A percentile compares a stretch with the other conserved stretches of the same genome.
phyloP scores from a whole-genome alignment of 2,113 vertebrate genomes.

The Panthera tigris region DNA sequence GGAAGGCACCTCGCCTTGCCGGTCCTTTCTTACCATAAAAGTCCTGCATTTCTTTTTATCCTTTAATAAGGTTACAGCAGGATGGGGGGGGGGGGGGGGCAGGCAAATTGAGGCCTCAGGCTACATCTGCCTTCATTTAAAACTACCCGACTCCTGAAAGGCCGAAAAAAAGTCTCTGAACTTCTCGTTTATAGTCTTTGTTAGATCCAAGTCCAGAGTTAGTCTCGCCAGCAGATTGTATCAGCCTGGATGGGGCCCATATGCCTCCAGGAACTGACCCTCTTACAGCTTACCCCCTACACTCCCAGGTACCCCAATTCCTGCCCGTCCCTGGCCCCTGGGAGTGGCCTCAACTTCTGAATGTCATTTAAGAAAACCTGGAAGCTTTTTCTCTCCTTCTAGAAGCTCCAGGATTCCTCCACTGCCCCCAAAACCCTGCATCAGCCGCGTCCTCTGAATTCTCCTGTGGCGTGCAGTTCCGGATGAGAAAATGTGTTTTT shows the following conservation, averaged over 20 bases:
- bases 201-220: slow-evolving; percentile 70
- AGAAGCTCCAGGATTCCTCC: neutral
- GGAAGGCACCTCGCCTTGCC: neutral
- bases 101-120: slow-evolving; percentile 41
- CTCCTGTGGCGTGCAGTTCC: neutral
- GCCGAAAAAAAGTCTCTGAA: slow-evolving; percentile 66
- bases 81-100: neutral
- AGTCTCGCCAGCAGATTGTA: slow-evolving; percentile 70
- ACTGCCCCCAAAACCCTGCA: neutral
- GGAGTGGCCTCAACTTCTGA: neutral
- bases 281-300: neutral
- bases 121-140: slow-evolving; percentile 79
- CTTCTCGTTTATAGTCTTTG: slow-evolving; percentile 60
- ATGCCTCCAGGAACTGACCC: slow-evolving; percentile 50
- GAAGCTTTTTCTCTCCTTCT: neutral
- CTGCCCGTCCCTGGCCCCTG: neutral
- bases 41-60: slow-evolving; percentile 54
- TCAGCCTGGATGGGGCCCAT: slow-evolving; percentile 62
- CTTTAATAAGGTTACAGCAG: slow-evolving; percentile 60
- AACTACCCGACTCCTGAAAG: slow-evolving; percentile 66
- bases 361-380: neutral
- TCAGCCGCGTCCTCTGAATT: neutral
- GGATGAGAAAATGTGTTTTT: slow-evolving; percentile 61
- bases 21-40: slow-evolving; percentile 36
- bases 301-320: neutral